A percentile compares a stretch with the other conserved stretches of the same genome.
Conservation (phyloP, 2,888 invertebrate species). For the Macrophya annulata region DNA sequence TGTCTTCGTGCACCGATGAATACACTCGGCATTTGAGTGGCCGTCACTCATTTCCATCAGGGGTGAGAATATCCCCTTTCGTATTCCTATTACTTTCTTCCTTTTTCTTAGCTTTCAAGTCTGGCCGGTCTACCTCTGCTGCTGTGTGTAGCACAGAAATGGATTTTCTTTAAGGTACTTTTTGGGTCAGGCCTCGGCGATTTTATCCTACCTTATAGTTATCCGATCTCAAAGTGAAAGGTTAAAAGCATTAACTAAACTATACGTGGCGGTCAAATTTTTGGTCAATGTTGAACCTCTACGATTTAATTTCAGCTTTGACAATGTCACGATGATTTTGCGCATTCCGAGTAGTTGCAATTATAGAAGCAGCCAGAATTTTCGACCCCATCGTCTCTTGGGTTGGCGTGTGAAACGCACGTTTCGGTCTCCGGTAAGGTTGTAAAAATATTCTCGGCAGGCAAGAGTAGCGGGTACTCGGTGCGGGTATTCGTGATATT, state of each 20-base stretch:
- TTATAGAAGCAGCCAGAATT: slow-evolving; percentile 23
- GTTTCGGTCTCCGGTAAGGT: slow-evolving; percentile 31
- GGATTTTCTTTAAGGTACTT: background rate
- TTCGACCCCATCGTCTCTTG: background rate
- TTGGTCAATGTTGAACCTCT: background rate
- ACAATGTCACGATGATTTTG: background rate
- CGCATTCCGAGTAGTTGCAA: slow-evolving; percentile 27
- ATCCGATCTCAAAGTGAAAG: background rate
- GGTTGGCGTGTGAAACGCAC: slow-evolving; percentile 46
- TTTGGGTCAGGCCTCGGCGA: background rate
- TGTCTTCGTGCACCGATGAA: slow-evolving; percentile 46
- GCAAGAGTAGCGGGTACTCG: slow-evolving; percentile 37
- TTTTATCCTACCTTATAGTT: background rate
- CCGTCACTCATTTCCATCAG: slow-evolving; percentile 36
- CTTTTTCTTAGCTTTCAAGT: background rate
- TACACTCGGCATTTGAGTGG: slow-evolving; percentile 39
- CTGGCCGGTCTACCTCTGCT: background rate
- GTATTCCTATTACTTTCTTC: background rate
- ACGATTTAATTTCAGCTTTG: background rate
- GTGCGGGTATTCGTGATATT: slow-evolving; percentile 43
- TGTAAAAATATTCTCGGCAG: slow-evolving; percentile 47
- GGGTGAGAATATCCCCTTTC: background rate
- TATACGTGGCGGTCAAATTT: background rate
- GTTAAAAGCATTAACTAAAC: background rate
- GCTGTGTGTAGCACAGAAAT: background rate